A percentile compares a stretch with the other conserved stretches of the same genome.
Evolutionary conservation across 2,113 vertebrate species (phyloP).

Genomic region (Zosterops borbonicus): DNA sequence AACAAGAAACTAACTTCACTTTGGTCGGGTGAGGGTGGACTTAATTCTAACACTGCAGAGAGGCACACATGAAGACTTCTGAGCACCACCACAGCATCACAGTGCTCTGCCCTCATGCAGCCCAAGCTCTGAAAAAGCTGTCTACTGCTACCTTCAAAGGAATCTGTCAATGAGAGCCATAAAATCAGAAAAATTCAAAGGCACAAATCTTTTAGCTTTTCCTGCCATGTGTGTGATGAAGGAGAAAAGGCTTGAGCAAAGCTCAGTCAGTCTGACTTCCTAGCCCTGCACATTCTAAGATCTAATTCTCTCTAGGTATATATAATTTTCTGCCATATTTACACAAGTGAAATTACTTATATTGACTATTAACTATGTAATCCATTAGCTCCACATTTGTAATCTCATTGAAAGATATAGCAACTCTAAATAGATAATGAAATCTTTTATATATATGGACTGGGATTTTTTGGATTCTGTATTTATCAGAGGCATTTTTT

Average conservation of each 20-base stretch:
- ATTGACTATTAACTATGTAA: neutral
- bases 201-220: neutral
- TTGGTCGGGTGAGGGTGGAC: neutral
- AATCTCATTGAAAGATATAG: neutral
- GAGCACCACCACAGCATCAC: neutral
- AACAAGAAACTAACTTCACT: neutral
- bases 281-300: neutral
- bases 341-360: neutral
- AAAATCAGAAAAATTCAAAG: neutral
- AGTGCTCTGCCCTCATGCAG: neutral
- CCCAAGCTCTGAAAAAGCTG: neutral
- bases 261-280: neutral
- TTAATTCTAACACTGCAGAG: accelerated
- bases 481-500: neutral
- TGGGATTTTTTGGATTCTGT: neutral
- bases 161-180: neutral
- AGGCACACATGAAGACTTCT: neutral
- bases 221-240: neutral
- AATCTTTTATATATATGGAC: neutral
- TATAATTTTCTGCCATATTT: neutral
- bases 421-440: neutral
- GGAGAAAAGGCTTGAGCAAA: neutral
- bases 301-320: neutral
- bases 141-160: neutral
- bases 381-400: neutral